Conservation (phyloP, 1,140 invertebrate genomes). For the Thaumatotibia leucotreta region DNA sequence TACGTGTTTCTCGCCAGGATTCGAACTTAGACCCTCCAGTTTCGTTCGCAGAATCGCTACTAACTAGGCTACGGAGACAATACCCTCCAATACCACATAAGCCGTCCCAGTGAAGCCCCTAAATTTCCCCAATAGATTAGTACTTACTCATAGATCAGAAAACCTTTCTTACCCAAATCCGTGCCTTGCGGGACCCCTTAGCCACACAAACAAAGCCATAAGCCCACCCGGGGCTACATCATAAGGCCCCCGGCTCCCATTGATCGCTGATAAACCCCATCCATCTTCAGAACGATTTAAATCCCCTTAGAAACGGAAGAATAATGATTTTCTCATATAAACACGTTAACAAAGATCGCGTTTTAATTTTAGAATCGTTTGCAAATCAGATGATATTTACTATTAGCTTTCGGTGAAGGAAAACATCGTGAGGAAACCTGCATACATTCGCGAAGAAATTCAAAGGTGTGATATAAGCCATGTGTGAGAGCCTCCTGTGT, state of each 20-base stretch:
- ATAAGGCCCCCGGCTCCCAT: not conserved
- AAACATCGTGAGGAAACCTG: too few relatives aligned
- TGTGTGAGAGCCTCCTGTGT: too few relatives aligned
- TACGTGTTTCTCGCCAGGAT: too few relatives aligned
- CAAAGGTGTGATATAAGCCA: too few relatives aligned
- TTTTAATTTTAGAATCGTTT: not conserved
- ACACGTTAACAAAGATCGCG: not conserved
- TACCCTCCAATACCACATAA: too few relatives aligned
- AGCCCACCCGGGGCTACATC: not conserved
- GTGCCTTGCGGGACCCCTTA: not conserved
- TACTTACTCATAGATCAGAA: not conserved
- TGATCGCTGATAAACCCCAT: conserved; percentile 2
- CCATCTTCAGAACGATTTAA: conserved; percentile 1
- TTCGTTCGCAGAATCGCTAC: too few relatives aligned
- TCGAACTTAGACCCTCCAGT: too few relatives aligned
- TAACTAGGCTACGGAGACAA: too few relatives aligned
- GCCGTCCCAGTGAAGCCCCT: not conserved
- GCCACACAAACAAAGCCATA: not conserved
- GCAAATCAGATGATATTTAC: too few relatives aligned
- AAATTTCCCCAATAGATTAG: not conserved
- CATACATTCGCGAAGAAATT: too few relatives aligned
- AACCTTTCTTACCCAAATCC: not conserved
- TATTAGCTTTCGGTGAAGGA: too few relatives aligned
- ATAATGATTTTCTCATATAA: conserved; percentile 6
- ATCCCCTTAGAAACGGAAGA: not conserved